phyloP scores from a whole-genome alignment of 2,113 vertebrate genomes.

The Protobothrops mucrosquamatus region DNA sequence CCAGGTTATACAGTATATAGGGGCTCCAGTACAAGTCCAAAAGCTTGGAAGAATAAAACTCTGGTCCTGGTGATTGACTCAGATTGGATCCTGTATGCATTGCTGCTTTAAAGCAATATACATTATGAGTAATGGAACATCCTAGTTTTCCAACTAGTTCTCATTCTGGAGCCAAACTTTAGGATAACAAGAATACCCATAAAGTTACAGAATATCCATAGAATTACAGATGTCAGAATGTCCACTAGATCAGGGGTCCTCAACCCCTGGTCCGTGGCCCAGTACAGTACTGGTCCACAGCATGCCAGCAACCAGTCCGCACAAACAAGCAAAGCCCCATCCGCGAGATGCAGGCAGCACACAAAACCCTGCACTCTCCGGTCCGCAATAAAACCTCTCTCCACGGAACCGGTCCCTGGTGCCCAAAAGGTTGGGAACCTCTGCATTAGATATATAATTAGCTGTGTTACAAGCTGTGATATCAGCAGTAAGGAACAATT shows the following conservation, averaged over 20 bases:
- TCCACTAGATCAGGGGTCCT: background rate
- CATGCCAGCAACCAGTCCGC: too few species aligned
- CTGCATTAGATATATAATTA: too few species aligned
- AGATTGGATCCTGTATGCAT: background rate
- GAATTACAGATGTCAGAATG: background rate
- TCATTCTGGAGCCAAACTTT: background rate
- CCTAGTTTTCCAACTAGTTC: background rate
- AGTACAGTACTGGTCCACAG: too few species aligned
- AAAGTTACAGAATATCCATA: background rate
- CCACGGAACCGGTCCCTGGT: too few species aligned
- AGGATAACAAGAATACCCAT: background rate
- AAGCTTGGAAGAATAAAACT: background rate
- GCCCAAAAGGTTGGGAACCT: too few species aligned
- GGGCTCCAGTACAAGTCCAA: background rate
- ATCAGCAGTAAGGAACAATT: background rate
- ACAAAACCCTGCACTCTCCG: too few species aligned
- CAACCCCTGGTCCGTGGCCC: too few species aligned
- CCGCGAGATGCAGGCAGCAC: too few species aligned
- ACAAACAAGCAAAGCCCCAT: too few species aligned
- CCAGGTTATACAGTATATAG: background rate
- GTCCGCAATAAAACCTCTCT: too few species aligned
- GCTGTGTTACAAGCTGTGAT: background rate
- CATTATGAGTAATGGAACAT: background rate
- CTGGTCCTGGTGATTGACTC: background rate
- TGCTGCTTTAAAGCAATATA: background rate